Evolutionary conservation across 1,140 invertebrate genomes (phyloP).

Genomic region (Drosophila lowei): DNA sequence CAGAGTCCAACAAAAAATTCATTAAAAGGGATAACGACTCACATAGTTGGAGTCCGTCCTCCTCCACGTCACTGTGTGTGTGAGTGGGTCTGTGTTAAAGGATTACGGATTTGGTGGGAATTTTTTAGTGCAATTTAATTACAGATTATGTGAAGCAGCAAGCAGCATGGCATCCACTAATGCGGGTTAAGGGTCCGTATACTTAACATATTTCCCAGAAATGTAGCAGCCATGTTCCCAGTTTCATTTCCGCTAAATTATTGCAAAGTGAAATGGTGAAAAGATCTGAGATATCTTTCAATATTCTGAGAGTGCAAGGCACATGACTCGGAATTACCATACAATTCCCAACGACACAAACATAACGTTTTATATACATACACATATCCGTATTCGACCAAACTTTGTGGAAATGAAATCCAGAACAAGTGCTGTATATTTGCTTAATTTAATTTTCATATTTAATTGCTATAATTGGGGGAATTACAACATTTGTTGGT

Average conservation of each 20-base stretch:
- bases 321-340: too few relatives aligned
- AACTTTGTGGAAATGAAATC: too few relatives aligned
- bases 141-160: conserved; percentile 66
- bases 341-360: too few relatives aligned
- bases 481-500: conserved; percentile 31
- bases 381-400: too few relatives aligned
- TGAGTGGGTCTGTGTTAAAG: conserved; percentile 29
- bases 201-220: conserved; percentile 5
- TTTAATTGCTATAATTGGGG: conserved; percentile 58
- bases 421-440: too few relatives aligned
- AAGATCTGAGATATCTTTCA: too few relatives aligned
- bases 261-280: too few relatives aligned
- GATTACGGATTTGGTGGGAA: conserved; percentile 66
- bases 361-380: too few relatives aligned
- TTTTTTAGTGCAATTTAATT: conserved; percentile 77
- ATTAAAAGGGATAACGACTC: conserved; percentile 80
- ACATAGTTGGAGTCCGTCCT: conserved; percentile 54
- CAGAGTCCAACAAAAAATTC: conserved; percentile 62
- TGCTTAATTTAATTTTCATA: conserved; percentile 59
- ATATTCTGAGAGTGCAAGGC: too few relatives aligned
- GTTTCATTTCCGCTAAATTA: conserved; percentile 6
- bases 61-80: conserved; percentile 7
- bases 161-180: conserved; percentile 36
- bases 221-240: neutral
- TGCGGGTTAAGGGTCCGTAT: conserved; percentile 8